Evolutionary conservation across 2,888 invertebrate genomes (phyloP).

Genomic region (Oxystoma pomonae): DNA sequence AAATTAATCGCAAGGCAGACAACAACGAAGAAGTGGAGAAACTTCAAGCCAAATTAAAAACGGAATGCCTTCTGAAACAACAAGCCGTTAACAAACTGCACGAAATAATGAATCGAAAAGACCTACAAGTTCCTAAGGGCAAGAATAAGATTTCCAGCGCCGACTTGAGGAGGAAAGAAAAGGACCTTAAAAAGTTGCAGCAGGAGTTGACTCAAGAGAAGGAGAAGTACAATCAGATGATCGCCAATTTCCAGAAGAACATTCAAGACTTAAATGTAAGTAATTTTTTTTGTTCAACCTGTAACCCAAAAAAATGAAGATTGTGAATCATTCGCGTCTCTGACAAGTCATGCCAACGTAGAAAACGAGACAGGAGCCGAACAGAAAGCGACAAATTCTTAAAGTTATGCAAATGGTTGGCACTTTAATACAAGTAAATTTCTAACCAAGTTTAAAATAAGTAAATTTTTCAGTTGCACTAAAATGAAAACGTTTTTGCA

Average conservation of each 20-base stretch:
- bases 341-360: no score
- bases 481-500: no score
- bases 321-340: no score
- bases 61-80: constrained; percentile 82
- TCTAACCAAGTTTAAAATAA: no score
- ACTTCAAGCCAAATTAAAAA: constrained; percentile 77
- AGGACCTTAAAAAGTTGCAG: constrained; percentile 90
- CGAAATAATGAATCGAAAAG: constrained; percentile 94
- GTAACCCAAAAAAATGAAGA: no score
- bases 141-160: constrained; percentile 77
- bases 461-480: no score
- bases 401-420: no score
- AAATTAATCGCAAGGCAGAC: constrained; percentile 60
- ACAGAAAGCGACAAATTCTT: no score
- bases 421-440: no score
- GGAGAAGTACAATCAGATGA: constrained; percentile 88
- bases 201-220: constrained; percentile 92
- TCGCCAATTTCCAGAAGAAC: constrained; percentile 78
- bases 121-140: constrained; percentile 63
- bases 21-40: constrained; percentile 77
- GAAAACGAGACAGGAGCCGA: no score
- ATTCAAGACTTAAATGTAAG: constrained; percentile 67
- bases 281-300: no score
- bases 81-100: constrained; percentile 97
- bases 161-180: constrained; percentile 84